phyloP scores from a whole-genome alignment of 2,888 invertebrate species.

The Gandaritis pyraliata region DNA sequence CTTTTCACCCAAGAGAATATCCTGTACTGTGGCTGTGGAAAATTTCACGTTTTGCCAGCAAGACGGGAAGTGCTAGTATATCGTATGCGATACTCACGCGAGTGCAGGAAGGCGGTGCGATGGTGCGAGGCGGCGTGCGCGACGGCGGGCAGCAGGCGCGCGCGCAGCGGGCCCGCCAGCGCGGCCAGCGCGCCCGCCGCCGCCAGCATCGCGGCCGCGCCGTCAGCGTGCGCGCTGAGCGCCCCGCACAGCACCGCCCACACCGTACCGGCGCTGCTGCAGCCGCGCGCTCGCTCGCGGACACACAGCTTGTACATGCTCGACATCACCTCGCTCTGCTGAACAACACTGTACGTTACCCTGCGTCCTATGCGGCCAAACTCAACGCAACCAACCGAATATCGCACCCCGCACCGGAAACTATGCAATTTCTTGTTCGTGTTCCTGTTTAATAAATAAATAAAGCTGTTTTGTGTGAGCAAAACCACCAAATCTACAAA shows the following conservation, averaged over 20 bases:
- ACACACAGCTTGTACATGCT: constrained; percentile 55
- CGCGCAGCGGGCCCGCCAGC: constrained; percentile 50
- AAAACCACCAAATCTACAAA: no score
- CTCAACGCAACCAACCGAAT: no score
- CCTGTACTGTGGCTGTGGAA: no score
- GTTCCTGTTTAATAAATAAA: no score
- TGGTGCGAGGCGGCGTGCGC: constrained; percentile 72
- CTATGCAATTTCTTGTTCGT: no score
- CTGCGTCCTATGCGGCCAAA: no score
- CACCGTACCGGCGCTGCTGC: constrained; percentile 37
- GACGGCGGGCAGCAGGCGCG: constrained; percentile 61
- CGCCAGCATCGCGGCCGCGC: constrained; percentile 53
- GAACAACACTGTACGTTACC: not conserved
- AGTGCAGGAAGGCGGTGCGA: constrained; percentile 60
- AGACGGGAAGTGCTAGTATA: no score
- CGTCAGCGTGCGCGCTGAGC: constrained; percentile 46
- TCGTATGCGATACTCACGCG: constrained; percentile 51
- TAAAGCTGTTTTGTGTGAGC: no score
- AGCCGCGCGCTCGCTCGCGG: constrained; percentile 48
- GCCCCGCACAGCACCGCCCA: constrained; percentile 53
- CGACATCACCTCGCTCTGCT: constrained; percentile 63
- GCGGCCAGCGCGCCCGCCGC: constrained; percentile 43
- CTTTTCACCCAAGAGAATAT: no score
- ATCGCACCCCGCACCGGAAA: no score
- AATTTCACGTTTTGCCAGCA: no score